Evolutionary conservation across 1,140 invertebrate species (phyloP).

Genomic region (Caenorhabditis elegans): DNA sequence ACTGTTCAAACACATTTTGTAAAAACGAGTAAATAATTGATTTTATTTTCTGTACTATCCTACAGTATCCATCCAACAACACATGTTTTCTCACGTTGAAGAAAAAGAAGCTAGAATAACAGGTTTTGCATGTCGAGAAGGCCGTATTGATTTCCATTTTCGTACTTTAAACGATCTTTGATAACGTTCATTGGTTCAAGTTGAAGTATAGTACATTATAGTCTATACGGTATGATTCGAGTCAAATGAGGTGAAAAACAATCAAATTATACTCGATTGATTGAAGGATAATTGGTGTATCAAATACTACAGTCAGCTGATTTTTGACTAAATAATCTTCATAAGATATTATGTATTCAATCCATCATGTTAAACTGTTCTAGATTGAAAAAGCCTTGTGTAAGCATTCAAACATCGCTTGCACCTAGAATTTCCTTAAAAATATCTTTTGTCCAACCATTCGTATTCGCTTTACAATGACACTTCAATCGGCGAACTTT

Average conservation of each 20-base stretch:
- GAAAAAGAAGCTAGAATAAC: background rate
- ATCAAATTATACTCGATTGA: too few species aligned
- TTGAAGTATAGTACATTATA: background rate
- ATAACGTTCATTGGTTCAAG: background rate
- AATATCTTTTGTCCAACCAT: background rate
- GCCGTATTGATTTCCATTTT: background rate
- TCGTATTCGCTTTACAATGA: background rate
- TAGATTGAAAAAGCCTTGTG: too few species aligned
- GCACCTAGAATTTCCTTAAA: background rate
- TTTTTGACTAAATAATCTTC: too few species aligned
- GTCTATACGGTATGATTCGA: too few species aligned
- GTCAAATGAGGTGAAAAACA: too few species aligned
- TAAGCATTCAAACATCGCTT: constrained; percentile 4
- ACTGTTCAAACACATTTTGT: background rate
- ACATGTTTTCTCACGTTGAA: background rate
- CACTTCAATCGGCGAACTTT: background rate
- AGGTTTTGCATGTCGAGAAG: background rate
- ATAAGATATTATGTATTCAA: too few species aligned
- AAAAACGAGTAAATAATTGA: constrained; percentile 22
- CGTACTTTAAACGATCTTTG: constrained; percentile 11
- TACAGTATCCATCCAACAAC: background rate
- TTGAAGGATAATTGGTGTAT: too few species aligned
- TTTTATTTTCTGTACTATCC: background rate
- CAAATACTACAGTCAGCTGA: too few species aligned
- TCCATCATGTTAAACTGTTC: too few species aligned